Evolutionary conservation across 2,113 vertebrate species (phyloP).

Genomic region (Rhea pennata): DNA sequence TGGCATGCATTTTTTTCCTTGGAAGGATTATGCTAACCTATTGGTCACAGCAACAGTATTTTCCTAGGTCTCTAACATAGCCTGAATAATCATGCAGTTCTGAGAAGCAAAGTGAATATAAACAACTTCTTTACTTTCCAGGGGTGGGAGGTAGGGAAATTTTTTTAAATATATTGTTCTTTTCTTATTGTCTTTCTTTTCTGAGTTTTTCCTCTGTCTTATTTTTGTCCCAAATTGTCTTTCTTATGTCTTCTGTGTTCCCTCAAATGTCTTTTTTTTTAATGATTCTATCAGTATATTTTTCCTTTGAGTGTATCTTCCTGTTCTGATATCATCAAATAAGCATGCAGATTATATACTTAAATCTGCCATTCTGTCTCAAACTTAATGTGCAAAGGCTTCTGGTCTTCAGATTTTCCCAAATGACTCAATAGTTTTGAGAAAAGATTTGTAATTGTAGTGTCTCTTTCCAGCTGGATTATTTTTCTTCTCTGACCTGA

Average conservation of each 20-base stretch:
- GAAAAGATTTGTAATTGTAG: neutral
- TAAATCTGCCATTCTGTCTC: neutral
- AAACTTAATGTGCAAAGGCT: neutral
- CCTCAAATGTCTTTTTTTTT: neutral
- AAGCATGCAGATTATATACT: neutral
- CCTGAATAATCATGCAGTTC: neutral
- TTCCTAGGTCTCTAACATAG: neutral
- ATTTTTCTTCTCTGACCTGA: neutral
- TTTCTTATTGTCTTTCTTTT: neutral
- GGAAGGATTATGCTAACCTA: neutral
- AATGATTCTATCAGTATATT: neutral
- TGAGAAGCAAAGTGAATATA: neutral
- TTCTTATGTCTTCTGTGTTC: neutral
- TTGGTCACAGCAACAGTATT: neutral
- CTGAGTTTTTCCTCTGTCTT: neutral
- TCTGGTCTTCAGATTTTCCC: neutral
- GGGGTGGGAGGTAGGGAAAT: neutral
- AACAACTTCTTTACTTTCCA: neutral
- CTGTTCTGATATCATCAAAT: neutral
- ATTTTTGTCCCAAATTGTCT: neutral
- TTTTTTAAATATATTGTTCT: neutral
- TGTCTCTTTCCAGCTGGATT: neutral
- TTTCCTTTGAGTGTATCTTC: neutral
- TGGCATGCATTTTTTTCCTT: neutral
- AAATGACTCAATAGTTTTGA: neutral